Evolutionary conservation across 2,113 vertebrate species (phyloP), one percentile per base, ranked within the genome.

Genomic region (Nothobranchius kuhntae): DNA sequence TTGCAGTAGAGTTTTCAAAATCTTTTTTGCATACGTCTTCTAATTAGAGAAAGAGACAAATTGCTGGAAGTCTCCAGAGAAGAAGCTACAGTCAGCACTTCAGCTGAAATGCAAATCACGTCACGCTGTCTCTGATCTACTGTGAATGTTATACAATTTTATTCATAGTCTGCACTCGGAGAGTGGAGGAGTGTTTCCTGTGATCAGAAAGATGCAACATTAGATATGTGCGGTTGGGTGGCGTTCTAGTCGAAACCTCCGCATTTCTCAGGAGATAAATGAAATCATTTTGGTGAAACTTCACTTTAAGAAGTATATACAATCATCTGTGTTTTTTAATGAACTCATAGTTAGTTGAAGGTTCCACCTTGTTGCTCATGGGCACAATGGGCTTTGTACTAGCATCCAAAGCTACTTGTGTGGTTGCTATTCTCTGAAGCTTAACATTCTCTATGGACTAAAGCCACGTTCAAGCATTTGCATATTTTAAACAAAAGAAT

Each of bases 71-170:
- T 77, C 82, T 84, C 76, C 47, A 46, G 78, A 85, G 82, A 80
- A 61, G 55, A 80, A 78, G 67, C 53, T 70, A 64, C 66, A 51
- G 63, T 83, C 78, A 68, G 76, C 73, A 68, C 70, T 84, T 84
- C 75, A 80, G 84, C 81, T 68, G 42, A 81, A 75, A 81, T 82
- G 78, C 72, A 83, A 86, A 86, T 89, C 68, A 62, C 26, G 62
- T 66, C 61, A 77, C 66, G 63, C 59, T 15, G 48, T 50, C 48
- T 82, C 63, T 24, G 17, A 30, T 82, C 61, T 68, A 42, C 65
- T 62, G 64, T 75, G 58, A 82, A 68, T 70, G 54, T 59, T 64
- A 15, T 48, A 47, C 55, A 30, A 56, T 72, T 84, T 81, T 61
- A n/a, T 77, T 46, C 47, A 64, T 77, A 69, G 70, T 83, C 67